Percentiles rank a stretch among this genome's conserved stretches.
These are phyloP conservation scores for Lycocerus yunnanus DNA, from an alignment of 2,888 invertebrate species.

Conservation along the genomic window DNA sequence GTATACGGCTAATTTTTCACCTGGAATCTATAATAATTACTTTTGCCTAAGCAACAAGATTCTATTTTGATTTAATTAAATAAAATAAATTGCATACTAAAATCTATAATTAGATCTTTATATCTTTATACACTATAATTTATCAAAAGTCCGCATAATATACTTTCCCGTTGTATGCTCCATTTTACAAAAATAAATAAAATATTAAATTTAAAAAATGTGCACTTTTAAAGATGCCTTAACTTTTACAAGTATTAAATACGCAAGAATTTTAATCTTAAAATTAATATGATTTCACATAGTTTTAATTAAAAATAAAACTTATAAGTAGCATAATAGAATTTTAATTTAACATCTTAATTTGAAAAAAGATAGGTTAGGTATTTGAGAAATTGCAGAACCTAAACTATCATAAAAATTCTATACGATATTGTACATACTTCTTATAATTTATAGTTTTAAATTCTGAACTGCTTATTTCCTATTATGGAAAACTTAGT, in stretches of 20 bases:
- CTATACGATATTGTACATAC: neutral
- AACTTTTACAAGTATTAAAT: no score
- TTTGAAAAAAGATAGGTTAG: neutral
- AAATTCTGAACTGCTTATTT: neutral
- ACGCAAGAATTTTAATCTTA: neutral
- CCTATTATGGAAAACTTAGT: neutral
- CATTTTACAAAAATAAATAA: neutral
- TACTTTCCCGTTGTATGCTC: neutral
- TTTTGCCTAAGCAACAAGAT: neutral
- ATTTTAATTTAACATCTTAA: neutral
- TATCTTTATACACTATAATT: neutral
- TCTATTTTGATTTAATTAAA: neutral
- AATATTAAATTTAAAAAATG: neutral
- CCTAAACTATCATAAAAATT: neutral
- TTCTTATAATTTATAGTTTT: neutral
- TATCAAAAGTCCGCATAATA: neutral
- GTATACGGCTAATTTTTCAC: neutral
- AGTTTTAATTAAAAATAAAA: neutral
- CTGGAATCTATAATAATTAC: neutral
- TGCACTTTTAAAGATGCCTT: no score
- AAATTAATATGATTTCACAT: neutral
- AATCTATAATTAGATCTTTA: neutral
- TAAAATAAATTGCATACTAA: neutral
- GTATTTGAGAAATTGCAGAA: neutral
- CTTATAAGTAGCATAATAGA: neutral